phyloP scores from a whole-genome alignment of 53 echinoderm and acorn worm genomes.

The Astropecten irregularis region DNA sequence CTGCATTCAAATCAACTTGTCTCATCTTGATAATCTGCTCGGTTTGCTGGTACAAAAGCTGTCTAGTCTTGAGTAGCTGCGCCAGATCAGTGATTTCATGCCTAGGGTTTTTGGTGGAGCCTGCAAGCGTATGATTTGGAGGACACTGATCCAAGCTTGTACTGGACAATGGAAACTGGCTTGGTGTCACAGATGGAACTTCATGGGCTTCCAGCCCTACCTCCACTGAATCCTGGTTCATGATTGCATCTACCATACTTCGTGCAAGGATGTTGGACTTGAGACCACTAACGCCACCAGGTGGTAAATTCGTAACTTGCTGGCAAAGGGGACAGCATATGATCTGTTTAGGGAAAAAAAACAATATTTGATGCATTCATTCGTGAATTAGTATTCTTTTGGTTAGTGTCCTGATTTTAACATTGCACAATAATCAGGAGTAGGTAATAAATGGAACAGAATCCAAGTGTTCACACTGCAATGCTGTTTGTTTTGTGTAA shows the following conservation, averaged over 20 bases:
- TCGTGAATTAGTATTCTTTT: background rate
- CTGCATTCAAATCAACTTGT: conserved; percentile 4
- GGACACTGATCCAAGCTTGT: background rate
- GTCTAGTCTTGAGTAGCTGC: background rate
- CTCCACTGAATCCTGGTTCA: conserved; percentile 25
- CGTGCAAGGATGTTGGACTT: conserved; percentile 60
- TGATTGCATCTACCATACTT: conserved; percentile 43
- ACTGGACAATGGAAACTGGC: background rate
- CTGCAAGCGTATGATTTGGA: background rate
- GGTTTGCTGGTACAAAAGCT: background rate
- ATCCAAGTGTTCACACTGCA: no score
- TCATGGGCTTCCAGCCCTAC: conserved; percentile 29
- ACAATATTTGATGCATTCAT: background rate
- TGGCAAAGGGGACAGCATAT: conserved; percentile 60
- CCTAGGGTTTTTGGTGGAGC: background rate
- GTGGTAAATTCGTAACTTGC: conserved; percentile 33
- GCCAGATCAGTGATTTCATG: background rate
- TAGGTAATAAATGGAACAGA: no score
- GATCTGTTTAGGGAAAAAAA: background rate
- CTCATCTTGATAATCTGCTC: background rate
- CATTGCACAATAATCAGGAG: background rate
- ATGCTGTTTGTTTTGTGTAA: no score
- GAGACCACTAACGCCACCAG: conserved; percentile 40
- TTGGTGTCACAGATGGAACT: background rate
- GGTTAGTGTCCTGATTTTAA: background rate